Conservation (phyloP, 2,888 invertebrate species). For the Melanargia galathea region DNA sequence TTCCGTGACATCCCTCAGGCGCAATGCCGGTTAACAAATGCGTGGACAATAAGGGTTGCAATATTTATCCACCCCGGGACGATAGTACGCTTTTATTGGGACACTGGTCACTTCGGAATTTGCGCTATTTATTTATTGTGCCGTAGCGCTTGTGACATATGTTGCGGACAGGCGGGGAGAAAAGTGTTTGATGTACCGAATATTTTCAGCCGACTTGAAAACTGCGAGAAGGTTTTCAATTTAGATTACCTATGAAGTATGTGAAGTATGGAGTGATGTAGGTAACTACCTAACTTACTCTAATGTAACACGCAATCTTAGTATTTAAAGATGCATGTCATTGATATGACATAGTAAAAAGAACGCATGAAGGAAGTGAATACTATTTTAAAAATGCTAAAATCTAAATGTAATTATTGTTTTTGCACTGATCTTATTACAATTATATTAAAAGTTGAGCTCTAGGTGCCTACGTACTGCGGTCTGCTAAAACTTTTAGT, state of each 20-base stretch:
- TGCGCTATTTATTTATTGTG: conserved; percentile 80
- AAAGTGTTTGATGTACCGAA: conserved; percentile 49
- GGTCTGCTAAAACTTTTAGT: not conserved
- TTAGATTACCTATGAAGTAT: no score
- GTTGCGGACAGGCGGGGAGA: conserved; percentile 50
- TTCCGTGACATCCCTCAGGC: conserved; percentile 35
- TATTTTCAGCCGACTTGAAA: not conserved
- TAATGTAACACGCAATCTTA: no score
- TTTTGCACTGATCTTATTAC: no score
- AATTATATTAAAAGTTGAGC: no score
- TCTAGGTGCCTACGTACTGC: not conserved
- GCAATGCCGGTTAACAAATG: conserved; percentile 44
- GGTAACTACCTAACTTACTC: no score
- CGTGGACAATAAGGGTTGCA: conserved; percentile 51
- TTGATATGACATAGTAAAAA: no score
- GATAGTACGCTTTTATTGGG: conserved; percentile 74
- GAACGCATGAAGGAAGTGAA: no score
- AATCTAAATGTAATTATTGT: no score
- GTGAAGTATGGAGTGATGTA: no score
- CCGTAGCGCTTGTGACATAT: conserved; percentile 71
- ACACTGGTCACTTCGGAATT: conserved; percentile 80
- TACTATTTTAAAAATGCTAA: no score
- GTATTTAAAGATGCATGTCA: no score
- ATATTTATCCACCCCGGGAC: conserved; percentile 68
- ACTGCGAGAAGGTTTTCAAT: no score